Evolutionary conservation across 1,140 invertebrate genomes (phyloP), one percentile per base, ranked within the genome.

Genomic region (Bombus pyrosoma): DNA sequence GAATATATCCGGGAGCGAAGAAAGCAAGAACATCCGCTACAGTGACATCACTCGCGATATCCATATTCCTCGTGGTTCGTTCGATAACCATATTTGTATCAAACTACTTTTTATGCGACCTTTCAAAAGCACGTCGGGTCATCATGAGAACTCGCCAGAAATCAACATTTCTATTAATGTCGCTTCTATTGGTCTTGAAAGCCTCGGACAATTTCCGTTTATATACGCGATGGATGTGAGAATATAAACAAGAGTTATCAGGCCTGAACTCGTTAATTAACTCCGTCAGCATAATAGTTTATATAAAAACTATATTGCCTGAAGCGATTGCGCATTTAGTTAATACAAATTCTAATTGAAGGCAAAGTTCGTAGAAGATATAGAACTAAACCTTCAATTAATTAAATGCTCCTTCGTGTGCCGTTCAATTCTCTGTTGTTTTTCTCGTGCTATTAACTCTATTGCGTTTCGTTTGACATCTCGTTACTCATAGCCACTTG

Each of bases 31-130:
- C 71, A 43, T 82, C 15, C 41, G 22, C 12, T 15, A 39, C 1
- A 22, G 2, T 22, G 47, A 59, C 41, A 84, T 22, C 53, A 53
- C 47, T n/a, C 22, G 47, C 13, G 71, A 79, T 72, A 79, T 86
- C 71, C 72, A 72, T 83, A 80, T 71, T 57, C 39, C 71, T 28
- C 39, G 37, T 41, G 62, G 32, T 1, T n/a, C n/a, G n/a, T 43
- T n/a, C 57, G 80, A 89, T 85, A 88, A 88, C 68, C 68, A 18
- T 66, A 37, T 66, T 89, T 66, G 28, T 64, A 87, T 59, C 22
- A 13, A 3, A 2, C 5, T 18, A 43, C 39, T 28, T 41, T 69
- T 71, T 37, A 3, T 25, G 4, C 3, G 25, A 28, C 62, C 81
- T 78, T 78, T 88, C 78, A 9, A 68, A 64, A 59, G 15, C 68